Conservation (phyloP, 1,140 invertebrate species). For the Pseudomyrmex flavicornis region DNA sequence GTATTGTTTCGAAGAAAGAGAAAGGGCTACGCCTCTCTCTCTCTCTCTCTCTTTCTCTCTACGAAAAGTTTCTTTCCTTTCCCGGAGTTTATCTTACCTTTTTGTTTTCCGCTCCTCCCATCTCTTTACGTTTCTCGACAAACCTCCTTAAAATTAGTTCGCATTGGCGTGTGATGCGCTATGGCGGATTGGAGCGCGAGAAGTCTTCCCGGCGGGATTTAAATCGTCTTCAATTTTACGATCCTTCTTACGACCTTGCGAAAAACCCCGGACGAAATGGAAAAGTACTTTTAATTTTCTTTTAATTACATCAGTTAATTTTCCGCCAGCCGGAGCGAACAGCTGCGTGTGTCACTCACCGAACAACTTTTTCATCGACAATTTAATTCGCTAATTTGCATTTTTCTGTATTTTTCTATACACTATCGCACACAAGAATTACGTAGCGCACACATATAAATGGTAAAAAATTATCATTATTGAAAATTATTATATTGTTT, state of each 20-base stretch:
- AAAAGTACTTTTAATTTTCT: constrained; percentile 72
- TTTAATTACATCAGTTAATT: constrained; percentile 74
- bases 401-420: background rate
- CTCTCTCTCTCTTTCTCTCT: background rate
- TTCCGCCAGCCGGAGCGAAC: constrained; percentile 8
- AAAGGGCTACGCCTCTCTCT: background rate
- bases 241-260: constrained; percentile 63
- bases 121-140: background rate
- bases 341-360: constrained; percentile 12
- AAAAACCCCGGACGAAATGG: constrained; percentile 27
- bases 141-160: constrained; percentile 73
- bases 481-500: too few species aligned
- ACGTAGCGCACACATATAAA: too few species aligned
- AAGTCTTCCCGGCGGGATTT: constrained; percentile 63
- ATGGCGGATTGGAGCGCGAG: constrained; percentile 47
- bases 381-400: constrained; percentile 9
- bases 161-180: constrained; percentile 67
- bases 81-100: constrained; percentile 62
- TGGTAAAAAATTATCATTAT: too few species aligned
- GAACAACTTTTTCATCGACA: constrained; percentile 64
- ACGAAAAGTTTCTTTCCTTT: constrained; percentile 67
- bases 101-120: constrained; percentile 60
- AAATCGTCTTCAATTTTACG: constrained; percentile 68
- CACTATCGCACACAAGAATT: too few species aligned
- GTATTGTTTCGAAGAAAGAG: constrained; percentile 66